These are phyloP conservation scores for Ancistrus triradiatus DNA, from an alignment of 2,113 vertebrate genomes.

Conservation along the genomic window DNA sequence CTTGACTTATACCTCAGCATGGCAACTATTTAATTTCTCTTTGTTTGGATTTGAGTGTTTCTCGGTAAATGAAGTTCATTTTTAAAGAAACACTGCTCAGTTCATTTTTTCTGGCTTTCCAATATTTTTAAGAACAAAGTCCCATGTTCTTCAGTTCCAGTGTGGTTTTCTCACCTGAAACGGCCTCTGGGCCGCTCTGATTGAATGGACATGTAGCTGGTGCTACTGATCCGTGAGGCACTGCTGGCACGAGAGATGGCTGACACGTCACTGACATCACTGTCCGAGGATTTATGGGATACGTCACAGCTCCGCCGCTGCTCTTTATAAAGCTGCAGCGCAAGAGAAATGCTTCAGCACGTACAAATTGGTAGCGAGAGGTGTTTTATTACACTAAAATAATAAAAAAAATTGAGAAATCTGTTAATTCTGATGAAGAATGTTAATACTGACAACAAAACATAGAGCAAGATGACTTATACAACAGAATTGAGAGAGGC, in stretches of 20 bases:
- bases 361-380: background rate
- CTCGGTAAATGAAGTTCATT: too few species aligned
- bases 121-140: too few species aligned
- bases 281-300: constrained; percentile 97
- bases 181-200: constrained; percentile 91
- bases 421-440: too few species aligned
- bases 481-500: background rate
- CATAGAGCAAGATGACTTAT: background rate
- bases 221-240: constrained; percentile 99
- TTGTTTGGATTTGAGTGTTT: too few species aligned
- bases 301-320: constrained; percentile 91
- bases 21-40: too few species aligned
- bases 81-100: too few species aligned
- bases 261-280: constrained; percentile 97
- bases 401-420: background rate
- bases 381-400: too few species aligned
- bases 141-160: background rate
- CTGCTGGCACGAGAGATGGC: constrained; percentile 99
- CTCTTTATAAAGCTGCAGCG: constrained; percentile 80
- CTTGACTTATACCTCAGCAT: too few species aligned
- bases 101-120: too few species aligned
- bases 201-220: constrained; percentile 99
- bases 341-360: constrained; percentile 10
- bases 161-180: constrained; percentile 76
- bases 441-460: too few species aligned